Base-by-base conservation (phyloP, 2,888 invertebrate genomes). In the Agrotis clavis region DNA sequence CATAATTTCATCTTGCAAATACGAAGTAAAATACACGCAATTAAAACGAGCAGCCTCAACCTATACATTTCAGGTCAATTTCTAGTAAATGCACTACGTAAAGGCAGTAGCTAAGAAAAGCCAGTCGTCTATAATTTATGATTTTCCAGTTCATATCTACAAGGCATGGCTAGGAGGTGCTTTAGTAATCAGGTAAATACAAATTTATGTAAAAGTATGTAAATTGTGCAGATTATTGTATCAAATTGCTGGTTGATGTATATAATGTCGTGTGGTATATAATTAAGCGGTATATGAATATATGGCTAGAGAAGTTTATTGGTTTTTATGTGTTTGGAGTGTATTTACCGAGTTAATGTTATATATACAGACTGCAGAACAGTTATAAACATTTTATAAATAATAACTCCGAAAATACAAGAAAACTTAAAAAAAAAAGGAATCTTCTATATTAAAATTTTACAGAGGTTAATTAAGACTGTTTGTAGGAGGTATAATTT, bases 231-330 rank as follows among this genome's bases (percentile, higher is more conserved):
- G 67, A 74, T 92, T 91, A 91, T 90, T 89, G 87, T 90, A 90
- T 92, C 89, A 90, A 92, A 87, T 90, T 84, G 87, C 84, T 64
- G 74, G 82, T 57, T 71, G 19, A 65, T 71, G 78, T 70, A 81
- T 87, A 79, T 88, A 89, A 90, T 87, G 85, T 85, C 78, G 79
- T 74, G 86, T 86, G 85, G 90, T 91, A 88, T 88, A 90, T 92
- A 90, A 93, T 93, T 93, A 92, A 89, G 86, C 83, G 83, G 81
- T 81, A 70, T 78, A 71, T 82, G 69, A 79, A 68, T 77, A 84
- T 81, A 79, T 82, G 74, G 70, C 72, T 81, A 64, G 79, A 80
- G 66, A 60, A 80, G 11, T 62, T 47, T 72, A 48, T 63, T 75
- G 35, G 51, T 68, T 68, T 67, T 68, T 64, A 57, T 81, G 13